phyloP scores from a whole-genome alignment of 2,888 invertebrate genomes.

The Lamellibrachia columna region DNA sequence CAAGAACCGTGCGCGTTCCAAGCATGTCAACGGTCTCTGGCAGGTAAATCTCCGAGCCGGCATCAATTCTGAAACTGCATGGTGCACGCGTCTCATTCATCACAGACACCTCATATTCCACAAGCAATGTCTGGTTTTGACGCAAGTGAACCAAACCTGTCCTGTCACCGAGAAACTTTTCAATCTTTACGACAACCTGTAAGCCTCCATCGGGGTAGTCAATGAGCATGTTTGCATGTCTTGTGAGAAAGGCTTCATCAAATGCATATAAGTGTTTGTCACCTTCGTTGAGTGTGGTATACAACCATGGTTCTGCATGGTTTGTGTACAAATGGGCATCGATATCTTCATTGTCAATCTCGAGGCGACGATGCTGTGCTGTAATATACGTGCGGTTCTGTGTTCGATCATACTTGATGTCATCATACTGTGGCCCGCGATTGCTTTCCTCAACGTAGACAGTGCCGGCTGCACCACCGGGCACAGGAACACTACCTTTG shows the following conservation, averaged over 20 bases:
- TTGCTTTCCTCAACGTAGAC: conserved; percentile 51
- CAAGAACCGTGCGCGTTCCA: conserved; percentile 51
- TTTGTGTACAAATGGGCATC: conserved; percentile 46
- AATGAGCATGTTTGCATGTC: conserved; percentile 49
- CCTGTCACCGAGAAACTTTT: conserved; percentile 49
- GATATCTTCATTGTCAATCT: conserved; percentile 49
- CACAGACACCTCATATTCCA: conserved; percentile 50
- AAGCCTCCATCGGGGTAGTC: conserved; percentile 43
- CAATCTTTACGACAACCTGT: conserved; percentile 43
- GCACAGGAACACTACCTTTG: conserved; percentile 49
- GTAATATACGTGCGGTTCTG: conserved; percentile 35
- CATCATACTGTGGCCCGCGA: conserved; percentile 54
- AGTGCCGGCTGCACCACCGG: conserved; percentile 53
- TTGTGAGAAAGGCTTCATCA: conserved; percentile 48
- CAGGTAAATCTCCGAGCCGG: conserved; percentile 46
- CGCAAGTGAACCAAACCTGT: conserved; percentile 50
- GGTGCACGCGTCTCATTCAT: conserved; percentile 51
- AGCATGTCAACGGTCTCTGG: conserved; percentile 47
- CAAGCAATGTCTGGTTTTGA: conserved; percentile 47
- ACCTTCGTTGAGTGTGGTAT: conserved; percentile 46
- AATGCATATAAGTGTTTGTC: conserved; percentile 45
- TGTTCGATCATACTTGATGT: conserved; percentile 47
- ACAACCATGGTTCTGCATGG: conserved; percentile 52
- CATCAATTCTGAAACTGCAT: conserved; percentile 52
- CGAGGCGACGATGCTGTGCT: conserved; percentile 45